Evolutionary conservation across 2,888 invertebrate genomes (phyloP).

Genomic region (Chloromyia formosa): DNA sequence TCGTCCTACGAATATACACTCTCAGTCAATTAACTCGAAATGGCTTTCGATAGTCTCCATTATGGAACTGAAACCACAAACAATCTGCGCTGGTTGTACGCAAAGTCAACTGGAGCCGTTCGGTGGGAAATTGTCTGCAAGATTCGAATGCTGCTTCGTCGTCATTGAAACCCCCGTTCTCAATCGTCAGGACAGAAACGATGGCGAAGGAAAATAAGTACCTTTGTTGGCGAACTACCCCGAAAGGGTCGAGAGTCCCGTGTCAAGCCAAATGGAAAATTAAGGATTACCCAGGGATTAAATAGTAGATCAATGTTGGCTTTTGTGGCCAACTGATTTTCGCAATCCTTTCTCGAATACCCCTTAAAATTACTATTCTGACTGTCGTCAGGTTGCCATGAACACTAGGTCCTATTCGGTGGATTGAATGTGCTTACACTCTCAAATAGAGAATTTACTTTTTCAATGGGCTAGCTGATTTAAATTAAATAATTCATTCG

Average conservation of each 20-base stretch:
- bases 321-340: conserved; percentile 30
- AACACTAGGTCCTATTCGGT: neutral
- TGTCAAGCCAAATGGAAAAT: conserved; percentile 41
- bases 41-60: conserved; percentile 20
- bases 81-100: conserved; percentile 6
- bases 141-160: neutral
- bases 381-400: conserved; percentile 21
- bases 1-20: neutral
- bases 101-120: neutral
- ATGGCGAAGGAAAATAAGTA: neutral
- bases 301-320: conserved; percentile 40
- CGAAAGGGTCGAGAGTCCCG: conserved; percentile 17
- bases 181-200: neutral
- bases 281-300: conserved; percentile 39
- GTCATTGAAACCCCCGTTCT: neutral
- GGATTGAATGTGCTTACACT: too few species aligned
- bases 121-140: neutral
- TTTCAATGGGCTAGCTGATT: too few species aligned
- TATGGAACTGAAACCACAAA: conserved; percentile 33
- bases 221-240: conserved; percentile 1
- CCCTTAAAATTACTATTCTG: conserved; percentile 2
- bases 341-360: conserved; percentile 7
- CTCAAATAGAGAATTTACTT: too few species aligned
- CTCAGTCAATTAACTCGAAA: conserved; percentile 40
- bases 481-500: too few species aligned